phyloP scores from a whole-genome alignment of 2,797 vertebrate genomes.

The Manis javanica region DNA sequence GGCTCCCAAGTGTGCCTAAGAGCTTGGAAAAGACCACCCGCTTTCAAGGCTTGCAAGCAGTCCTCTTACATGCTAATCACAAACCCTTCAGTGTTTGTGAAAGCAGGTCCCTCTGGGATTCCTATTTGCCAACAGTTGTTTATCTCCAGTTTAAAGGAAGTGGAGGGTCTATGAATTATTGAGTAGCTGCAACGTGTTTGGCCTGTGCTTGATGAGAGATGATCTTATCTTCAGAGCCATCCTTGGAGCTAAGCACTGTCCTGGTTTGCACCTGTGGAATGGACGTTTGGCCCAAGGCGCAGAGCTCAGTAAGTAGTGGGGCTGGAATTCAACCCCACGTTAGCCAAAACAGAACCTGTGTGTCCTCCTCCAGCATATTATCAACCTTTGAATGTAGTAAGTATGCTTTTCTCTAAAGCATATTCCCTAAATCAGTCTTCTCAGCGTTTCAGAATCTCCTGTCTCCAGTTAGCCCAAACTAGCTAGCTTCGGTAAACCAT shows the following conservation, averaged over 20 bases:
- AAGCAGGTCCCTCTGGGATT: conserved; percentile 54
- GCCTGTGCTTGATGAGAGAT: neutral
- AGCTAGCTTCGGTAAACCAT: conserved; percentile 49
- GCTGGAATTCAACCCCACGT: neutral
- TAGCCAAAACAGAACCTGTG: neutral
- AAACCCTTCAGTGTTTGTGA: conserved; percentile 53
- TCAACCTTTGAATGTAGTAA: neutral
- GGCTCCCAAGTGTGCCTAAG: conserved; percentile 16
- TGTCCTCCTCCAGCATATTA: neutral
- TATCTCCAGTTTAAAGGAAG: conserved; percentile 66
- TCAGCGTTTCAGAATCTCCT: conserved; percentile 30
- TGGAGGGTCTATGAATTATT: conserved; percentile 70
- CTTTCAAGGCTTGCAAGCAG: conserved; percentile 59
- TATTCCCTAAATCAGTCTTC: neutral
- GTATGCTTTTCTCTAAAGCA: neutral
- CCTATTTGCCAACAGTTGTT: conserved; percentile 78
- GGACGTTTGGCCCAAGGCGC: neutral
- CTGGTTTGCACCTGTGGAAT: neutral
- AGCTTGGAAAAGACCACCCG: conserved; percentile 38
- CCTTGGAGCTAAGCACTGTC: neutral
- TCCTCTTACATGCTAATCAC: conserved; percentile 79
- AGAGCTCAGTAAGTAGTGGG: neutral
- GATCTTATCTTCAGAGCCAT: neutral
- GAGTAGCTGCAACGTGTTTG: conserved; percentile 11
- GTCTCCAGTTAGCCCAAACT: conserved; percentile 28